Conservation (phyloP, 2,797 vertebrate species). For the Sebastiscus albofasciatus region DNA sequence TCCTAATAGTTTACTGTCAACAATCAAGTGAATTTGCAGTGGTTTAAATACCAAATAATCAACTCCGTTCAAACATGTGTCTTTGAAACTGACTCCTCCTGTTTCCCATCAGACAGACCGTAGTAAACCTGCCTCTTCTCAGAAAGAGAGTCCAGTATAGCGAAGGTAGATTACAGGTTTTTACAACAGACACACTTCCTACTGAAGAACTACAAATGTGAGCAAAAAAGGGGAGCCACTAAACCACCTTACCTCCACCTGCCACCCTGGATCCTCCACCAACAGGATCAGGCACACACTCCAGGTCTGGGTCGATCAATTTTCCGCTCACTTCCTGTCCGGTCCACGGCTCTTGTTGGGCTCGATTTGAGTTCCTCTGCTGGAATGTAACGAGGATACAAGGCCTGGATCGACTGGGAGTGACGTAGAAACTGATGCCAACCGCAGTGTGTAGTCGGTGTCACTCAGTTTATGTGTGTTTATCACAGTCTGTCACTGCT, state of each 20-base stretch:
- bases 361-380: constrained; percentile 44
- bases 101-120: constrained; percentile 11
- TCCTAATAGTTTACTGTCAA: not conserved
- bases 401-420: constrained; percentile 35
- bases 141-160: not conserved
- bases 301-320: constrained; percentile 49
- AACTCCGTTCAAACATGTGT: not conserved
- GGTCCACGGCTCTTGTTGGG: constrained; percentile 13
- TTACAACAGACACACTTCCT: not conserved
- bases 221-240: constrained; percentile 57
- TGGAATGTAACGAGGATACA: constrained; percentile 9
- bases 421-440: constrained; percentile 62
- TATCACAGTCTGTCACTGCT: constrained; percentile 57
- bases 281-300: constrained; percentile 44
- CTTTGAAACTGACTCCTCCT: constrained; percentile 29
- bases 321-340: constrained; percentile 40
- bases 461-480: constrained; percentile 54
- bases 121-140: constrained; percentile 13
- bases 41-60: not conserved
- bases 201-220: not conserved
- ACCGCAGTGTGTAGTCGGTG: constrained; percentile 38
- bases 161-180: not conserved
- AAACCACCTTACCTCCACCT: constrained; percentile 35
- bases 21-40: not conserved
- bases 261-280: constrained; percentile 44